Evolutionary conservation across 2,888 invertebrate species (phyloP).

Genomic region (Yponomeuta plumbellus): DNA sequence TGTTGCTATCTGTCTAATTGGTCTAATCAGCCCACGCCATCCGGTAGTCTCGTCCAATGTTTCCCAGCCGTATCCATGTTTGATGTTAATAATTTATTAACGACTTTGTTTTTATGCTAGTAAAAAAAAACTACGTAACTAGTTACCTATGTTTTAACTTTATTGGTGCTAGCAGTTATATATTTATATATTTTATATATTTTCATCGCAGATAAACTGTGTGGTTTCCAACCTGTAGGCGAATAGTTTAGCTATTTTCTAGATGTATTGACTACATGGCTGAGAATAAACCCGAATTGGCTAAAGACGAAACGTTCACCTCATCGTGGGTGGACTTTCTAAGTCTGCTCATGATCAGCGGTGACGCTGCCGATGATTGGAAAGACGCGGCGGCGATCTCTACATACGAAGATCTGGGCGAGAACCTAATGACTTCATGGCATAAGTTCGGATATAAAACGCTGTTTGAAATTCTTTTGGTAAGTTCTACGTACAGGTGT

Average conservation of each 20-base stretch:
- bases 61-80: too few relatives aligned
- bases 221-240: not conserved
- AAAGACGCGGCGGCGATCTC: conserved; percentile 15
- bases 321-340: conserved; percentile 10
- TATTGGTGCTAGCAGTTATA: not conserved
- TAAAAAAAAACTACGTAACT: too few relatives aligned
- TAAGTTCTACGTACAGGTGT: conserved; percentile 10
- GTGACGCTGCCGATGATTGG: conserved; percentile 18
- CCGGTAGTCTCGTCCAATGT: too few relatives aligned
- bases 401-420: conserved; percentile 15
- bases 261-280: conserved; percentile 17
- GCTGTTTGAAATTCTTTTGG: conserved; percentile 22
- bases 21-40: too few relatives aligned
- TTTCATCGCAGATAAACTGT: not conserved
- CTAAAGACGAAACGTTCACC: conserved; percentile 15
- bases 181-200: not conserved
- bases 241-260: too few relatives aligned
- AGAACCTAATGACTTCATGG: conserved; percentile 18
- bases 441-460: conserved; percentile 21
- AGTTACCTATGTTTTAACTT: not conserved
- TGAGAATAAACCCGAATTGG: conserved; percentile 9
- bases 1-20: too few relatives aligned
- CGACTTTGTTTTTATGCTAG: too few relatives aligned
- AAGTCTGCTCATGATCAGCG: conserved; percentile 8
- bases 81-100: too few relatives aligned